These are phyloP conservation scores for Villa cingulata DNA, from an alignment of 2,888 invertebrate genomes.

Conservation along the genomic window DNA sequence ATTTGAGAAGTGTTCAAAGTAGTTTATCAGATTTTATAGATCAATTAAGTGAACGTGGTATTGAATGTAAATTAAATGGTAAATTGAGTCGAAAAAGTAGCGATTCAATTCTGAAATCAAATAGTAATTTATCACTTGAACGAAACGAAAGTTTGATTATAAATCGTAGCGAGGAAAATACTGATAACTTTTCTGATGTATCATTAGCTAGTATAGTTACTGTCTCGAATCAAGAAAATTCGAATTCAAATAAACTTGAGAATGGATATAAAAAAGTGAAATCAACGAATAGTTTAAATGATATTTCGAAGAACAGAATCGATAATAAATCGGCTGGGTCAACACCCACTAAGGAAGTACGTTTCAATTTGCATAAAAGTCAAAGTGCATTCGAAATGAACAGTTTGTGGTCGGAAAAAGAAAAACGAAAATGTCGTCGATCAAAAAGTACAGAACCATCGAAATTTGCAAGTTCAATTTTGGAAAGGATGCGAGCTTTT, in stretches of 20 bases:
- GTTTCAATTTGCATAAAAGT: conserved; percentile 14
- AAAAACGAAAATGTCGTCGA: conserved; percentile 29
- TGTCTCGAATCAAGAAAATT: conserved; percentile 6
- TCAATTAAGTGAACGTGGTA: conserved; percentile 10
- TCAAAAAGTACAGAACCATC: conserved; percentile 23
- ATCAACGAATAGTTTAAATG: background rate
- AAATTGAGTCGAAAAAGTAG: background rate
- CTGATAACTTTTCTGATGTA: background rate
- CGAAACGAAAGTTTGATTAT: background rate
- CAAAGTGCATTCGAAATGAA: conserved; percentile 12
- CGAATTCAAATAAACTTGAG: conserved; percentile 15
- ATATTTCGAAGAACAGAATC: background rate
- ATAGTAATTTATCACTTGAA: background rate
- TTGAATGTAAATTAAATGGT: conserved; percentile 11
- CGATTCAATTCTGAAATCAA: background rate
- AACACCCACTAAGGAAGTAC: conserved; percentile 10
- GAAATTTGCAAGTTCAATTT: conserved; percentile 25
- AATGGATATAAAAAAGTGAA: background rate
- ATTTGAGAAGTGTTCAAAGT: conserved; percentile 8
- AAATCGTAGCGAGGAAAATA: background rate
- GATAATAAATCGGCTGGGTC: background rate
- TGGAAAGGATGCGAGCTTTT: conserved; percentile 31
- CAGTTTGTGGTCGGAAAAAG: conserved; percentile 11
- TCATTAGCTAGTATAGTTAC: background rate
- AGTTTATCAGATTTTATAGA: conserved; percentile 9